Base-by-base conservation (phyloP, 2,113 vertebrate species). In the Plotosus lineatus region DNA sequence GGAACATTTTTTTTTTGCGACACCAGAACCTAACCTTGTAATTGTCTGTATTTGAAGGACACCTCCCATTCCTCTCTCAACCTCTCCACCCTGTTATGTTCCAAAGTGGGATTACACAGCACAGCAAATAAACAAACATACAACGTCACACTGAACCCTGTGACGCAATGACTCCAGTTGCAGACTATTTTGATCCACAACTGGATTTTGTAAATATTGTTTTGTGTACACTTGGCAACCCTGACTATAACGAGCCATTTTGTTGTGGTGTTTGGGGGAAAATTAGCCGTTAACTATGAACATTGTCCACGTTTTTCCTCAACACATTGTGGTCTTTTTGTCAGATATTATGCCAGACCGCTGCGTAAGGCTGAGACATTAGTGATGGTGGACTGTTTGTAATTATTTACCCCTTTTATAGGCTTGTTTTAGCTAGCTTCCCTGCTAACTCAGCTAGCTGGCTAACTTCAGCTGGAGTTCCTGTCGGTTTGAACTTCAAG, bases 251-350 rank as follows among this genome's bases (percentile, higher is more conserved):
- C 46, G 12, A 14, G 72, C 80, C 73, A 76, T 82, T 76, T 82
- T 82, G 80, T 58, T 82, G 23, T 23, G 50, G 48, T 50, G 80
- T 51, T 44, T 53, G 71, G 4, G 48, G n/a, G 42, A 42, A 68
- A 82, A 46, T 48, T 69, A 76, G 73, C 73, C 40, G 61, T 58
- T 46, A 68, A 38, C 61, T 69, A 82, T 82, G 80, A 77, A 28
- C 80, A 21, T 1, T 46, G 74, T 76, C 50, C n/a, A 1, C 26
- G n/a, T 8, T 38, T 36, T n/a, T 11, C 3, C 15, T 81, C 8
- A 5, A 1, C 17, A 31, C n/a, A 1, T 40, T 23, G 23, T 38
- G 19, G 17, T 4, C 23, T 58, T 0, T 23, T 2, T 12, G 26
- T 48, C 23, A 12, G 6, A 50, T n/a, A 58, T 28, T 9, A 4